Percentiles rank a stretch among this genome's conserved stretches.
These are phyloP conservation scores for Limnephilus auricula DNA, from an alignment of 2,888 invertebrate genomes.

Conservation along the genomic window DNA sequence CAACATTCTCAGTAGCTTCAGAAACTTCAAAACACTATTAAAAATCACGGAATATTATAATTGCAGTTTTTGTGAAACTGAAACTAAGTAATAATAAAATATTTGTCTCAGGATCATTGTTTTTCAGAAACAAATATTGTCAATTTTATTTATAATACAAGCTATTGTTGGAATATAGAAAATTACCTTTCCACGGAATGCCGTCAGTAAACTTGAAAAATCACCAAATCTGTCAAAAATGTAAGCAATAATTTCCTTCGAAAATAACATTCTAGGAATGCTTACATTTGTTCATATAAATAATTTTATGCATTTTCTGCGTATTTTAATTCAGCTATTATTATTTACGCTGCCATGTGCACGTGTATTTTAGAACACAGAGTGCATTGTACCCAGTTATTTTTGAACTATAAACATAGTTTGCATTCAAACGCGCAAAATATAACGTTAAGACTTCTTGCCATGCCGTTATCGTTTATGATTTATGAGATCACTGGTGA, in stretches of 20 bases:
- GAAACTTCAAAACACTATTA: too few relatives aligned
- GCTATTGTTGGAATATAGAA: too few relatives aligned
- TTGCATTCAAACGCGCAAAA: slow-evolving; percentile 37
- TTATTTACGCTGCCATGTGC: not conserved
- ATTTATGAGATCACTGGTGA: slow-evolving; percentile 44
- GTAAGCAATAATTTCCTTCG: not conserved
- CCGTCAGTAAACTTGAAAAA: too few relatives aligned
- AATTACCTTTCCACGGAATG: too few relatives aligned
- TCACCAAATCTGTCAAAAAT: too few relatives aligned
- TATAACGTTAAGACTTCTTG: slow-evolving; percentile 18
- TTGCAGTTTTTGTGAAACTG: too few relatives aligned
- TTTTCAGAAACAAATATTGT: too few relatives aligned
- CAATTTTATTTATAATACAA: too few relatives aligned
- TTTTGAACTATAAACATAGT: slow-evolving; percentile 7
- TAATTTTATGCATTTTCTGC: not conserved
- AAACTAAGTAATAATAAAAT: too few relatives aligned
- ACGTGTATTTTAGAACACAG: slow-evolving; percentile 8
- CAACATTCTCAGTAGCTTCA: too few relatives aligned
- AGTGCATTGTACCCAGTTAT: slow-evolving; percentile 37
- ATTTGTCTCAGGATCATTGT: too few relatives aligned
- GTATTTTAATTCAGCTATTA: not conserved
- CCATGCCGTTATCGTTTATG: slow-evolving; percentile 24
- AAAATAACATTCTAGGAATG: not conserved
- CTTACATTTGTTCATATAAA: not conserved
- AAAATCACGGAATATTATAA: too few relatives aligned